Evolutionary conservation across 2,797 vertebrate genomes (phyloP), one percentile per base, ranked within the genome.

Genomic region (Poeciliopsis gracilis): DNA sequence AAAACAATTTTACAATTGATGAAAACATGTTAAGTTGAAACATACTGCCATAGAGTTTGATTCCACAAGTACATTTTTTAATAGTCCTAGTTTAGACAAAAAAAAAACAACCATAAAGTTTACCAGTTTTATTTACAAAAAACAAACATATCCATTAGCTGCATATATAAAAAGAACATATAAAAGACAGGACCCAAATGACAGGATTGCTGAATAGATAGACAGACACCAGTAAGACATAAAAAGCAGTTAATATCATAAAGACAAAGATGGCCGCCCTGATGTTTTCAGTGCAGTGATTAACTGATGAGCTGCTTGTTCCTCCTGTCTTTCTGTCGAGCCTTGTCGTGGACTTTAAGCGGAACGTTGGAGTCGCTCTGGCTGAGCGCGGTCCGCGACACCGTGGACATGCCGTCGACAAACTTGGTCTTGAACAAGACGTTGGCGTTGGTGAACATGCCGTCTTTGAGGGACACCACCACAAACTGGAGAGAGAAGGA

Each of bases 361-460:
- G 86, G 41, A 0, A 73, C 0, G 1, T 55, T 81, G 23, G 76
- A 51, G 1, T 94, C 94, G 0, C 88, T 95, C 83, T 96, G 95
- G 82, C 77, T 91, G 73, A 97, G 97, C 0, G 93, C 77, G 0
- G 95, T 95, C 82, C 98, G 96, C 1, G 94, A 49, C 72, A 99
- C 94, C 0, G 96, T 94, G 53, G 98, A 99, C 84, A 99, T 94
- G 25, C 98, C 98, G 67, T 99, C 97, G 38, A 98, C 92, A 89
- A 99, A 99, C 92, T 94, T 98, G 0, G 98, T 99, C 93, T 96
- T 98, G 91, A 96, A 99, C 61, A 99, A 96, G 77, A 99, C 96
- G 0, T 99, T 99, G 77, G 98, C 98, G 0, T 99, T 99, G 93
- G 95, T 97, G 93, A 99, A 99, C 98, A 99, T 99, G 75, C 98